Percentiles rank a stretch among this genome's conserved stretches.
Evolutionary conservation across 2,113 vertebrate genomes (phyloP).

Genomic region (Marmota flaviventris): DNA sequence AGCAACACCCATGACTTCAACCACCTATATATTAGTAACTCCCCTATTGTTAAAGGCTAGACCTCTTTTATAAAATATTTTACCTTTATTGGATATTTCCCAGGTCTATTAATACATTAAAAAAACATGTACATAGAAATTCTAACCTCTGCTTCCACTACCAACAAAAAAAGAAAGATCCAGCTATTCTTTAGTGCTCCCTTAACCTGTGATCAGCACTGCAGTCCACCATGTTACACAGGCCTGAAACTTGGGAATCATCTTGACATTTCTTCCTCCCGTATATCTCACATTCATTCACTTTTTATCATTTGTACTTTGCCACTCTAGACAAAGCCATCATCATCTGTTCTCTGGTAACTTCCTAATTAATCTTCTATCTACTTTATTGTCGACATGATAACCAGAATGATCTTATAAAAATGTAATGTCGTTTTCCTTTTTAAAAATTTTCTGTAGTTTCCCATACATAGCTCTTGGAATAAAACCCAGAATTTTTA

Average conservation of each 20-base stretch:
- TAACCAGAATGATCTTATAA: neutral
- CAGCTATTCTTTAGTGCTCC: neutral
- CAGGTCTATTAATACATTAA: neutral
- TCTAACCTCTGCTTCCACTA: neutral
- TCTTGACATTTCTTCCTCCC: neutral
- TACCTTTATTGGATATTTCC: slow-evolving; percentile 22
- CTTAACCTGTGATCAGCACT: neutral
- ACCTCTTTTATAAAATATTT: slow-evolving; percentile 32
- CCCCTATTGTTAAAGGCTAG: slow-evolving; percentile 10
- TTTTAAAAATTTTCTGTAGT: neutral
- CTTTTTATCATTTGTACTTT: neutral
- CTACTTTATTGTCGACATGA: neutral
- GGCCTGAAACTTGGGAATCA: neutral
- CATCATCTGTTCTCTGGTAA: neutral
- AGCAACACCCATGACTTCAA: neutral
- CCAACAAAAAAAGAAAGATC: neutral
- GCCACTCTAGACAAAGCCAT: neutral
- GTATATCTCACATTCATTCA: neutral
- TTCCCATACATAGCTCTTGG: slow-evolving; percentile 16
- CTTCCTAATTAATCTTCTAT: neutral
- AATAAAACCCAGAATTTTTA: neutral
- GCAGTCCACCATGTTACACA: neutral
- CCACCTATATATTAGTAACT: slow-evolving; percentile 3
- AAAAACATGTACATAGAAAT: slow-evolving; percentile 26
- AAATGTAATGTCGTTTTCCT: neutral